phyloP scores from a whole-genome alignment of 2,113 vertebrate species.

The Oxyura jamaicensis region DNA sequence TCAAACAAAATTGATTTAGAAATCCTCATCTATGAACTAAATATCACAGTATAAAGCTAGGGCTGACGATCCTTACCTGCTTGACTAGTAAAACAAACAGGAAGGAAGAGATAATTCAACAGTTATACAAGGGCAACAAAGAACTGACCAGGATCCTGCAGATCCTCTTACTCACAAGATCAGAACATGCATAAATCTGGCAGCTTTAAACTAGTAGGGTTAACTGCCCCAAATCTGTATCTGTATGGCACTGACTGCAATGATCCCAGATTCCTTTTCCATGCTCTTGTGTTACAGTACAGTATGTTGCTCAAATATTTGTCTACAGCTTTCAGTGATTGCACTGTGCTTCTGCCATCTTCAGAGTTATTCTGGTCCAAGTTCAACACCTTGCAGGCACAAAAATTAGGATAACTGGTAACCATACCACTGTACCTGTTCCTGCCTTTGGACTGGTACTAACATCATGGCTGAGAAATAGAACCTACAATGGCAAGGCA shows the following conservation, averaged over 20 bases:
- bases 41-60: neutral
- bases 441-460: neutral
- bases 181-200: rapidly evolving
- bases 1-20: neutral
- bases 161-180: neutral
- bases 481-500: rapidly evolving
- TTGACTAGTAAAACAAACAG: neutral
- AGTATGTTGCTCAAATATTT: neutral
- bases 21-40: neutral
- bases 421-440: too few species aligned
- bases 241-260: neutral
- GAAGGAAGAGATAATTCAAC: neutral
- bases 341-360: neutral
- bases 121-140: neutral
- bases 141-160: neutral
- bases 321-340: neutral
- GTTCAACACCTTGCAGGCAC: neutral
- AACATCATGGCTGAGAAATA: neutral
- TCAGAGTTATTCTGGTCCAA: neutral
- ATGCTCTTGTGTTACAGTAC: rapidly evolving
- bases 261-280: neutral
- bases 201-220: neutral
- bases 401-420: neutral
- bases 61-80: neutral
- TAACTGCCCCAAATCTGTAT: neutral